phyloP scores from a whole-genome alignment of 2,113 vertebrate species.

The Lepus europaeus region DNA sequence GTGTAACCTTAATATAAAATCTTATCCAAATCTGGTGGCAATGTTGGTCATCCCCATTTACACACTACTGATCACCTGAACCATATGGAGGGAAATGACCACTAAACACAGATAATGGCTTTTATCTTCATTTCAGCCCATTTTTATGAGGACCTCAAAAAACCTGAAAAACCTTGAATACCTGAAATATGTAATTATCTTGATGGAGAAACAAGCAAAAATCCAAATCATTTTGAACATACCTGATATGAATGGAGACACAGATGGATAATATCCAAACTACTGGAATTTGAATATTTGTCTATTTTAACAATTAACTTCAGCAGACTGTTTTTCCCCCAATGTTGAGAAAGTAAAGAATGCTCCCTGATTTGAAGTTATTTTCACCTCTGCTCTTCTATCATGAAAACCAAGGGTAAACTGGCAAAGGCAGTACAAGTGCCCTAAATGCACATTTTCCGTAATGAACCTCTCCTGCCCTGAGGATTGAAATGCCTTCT shows the following conservation, averaged over 20 bases:
- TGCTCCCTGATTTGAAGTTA: neutral
- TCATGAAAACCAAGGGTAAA: neutral
- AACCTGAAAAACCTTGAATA: neutral
- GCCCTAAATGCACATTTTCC: neutral
- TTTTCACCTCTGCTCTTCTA: neutral
- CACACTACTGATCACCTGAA: neutral
- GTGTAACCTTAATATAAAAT: neutral
- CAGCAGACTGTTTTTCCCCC: neutral
- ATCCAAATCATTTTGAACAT: neutral
- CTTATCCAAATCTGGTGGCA: neutral
- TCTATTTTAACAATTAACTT: conserved; percentile 33
- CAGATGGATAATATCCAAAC: neutral
- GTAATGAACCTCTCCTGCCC: neutral
- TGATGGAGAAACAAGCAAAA: neutral
- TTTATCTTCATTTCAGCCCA: neutral
- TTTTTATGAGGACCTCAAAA: conserved; percentile 16
- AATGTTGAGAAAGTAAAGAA: neutral
- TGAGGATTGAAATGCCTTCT: neutral
- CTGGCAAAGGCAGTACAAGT: neutral
- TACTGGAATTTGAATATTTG: neutral
- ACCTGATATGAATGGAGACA: neutral
- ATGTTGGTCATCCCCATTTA: neutral
- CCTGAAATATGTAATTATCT: neutral
- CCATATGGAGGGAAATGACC: neutral
- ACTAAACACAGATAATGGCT: neutral